Conservation (phyloP, 2,113 vertebrate genomes). For the Columba livia region DNA sequence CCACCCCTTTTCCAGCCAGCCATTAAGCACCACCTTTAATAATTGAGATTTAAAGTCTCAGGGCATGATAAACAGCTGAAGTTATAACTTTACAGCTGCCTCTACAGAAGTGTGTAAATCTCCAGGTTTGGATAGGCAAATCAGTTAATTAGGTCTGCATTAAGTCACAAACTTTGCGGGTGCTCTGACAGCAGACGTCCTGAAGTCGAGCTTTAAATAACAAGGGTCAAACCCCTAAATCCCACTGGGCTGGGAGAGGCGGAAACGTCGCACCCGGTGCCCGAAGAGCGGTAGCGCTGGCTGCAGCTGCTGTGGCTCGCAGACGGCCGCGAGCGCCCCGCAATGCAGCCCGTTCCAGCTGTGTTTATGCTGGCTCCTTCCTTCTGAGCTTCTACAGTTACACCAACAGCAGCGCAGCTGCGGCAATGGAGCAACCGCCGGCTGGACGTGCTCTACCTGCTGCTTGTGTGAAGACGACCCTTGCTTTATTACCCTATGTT, state of each 20-base stretch:
- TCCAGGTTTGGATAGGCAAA: conserved; percentile 39
- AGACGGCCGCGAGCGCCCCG: not conserved
- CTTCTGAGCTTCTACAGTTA: conserved; percentile 35
- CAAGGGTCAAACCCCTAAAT: not conserved
- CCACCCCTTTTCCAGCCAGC: conserved; percentile 37
- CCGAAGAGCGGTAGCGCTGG: conserved; percentile 4
- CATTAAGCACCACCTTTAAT: conserved; percentile 65
- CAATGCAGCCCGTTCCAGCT: conserved; percentile 2
- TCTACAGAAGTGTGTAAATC: conserved; percentile 31
- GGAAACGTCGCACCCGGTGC: not conserved
- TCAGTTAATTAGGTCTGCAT: conserved; percentile 34
- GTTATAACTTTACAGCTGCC: conserved; percentile 65
- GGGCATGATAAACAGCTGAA: conserved; percentile 43
- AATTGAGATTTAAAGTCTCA: conserved; percentile 72
- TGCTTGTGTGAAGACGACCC: not conserved
- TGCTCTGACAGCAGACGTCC: conserved; percentile 23
- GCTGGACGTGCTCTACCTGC: not conserved
- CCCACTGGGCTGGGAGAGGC: not conserved
- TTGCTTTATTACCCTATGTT: accelerated
- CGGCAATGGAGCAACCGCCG: accelerated
- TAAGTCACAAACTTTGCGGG: conserved; percentile 38
- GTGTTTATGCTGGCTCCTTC: conserved; percentile 53
- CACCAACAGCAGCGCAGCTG: not conserved
- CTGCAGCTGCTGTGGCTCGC: not conserved
- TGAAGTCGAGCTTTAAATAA: conserved; percentile 7